Evolutionary conservation across 2,113 vertebrate species (phyloP).

Genomic region (Orycteropus afer): DNA sequence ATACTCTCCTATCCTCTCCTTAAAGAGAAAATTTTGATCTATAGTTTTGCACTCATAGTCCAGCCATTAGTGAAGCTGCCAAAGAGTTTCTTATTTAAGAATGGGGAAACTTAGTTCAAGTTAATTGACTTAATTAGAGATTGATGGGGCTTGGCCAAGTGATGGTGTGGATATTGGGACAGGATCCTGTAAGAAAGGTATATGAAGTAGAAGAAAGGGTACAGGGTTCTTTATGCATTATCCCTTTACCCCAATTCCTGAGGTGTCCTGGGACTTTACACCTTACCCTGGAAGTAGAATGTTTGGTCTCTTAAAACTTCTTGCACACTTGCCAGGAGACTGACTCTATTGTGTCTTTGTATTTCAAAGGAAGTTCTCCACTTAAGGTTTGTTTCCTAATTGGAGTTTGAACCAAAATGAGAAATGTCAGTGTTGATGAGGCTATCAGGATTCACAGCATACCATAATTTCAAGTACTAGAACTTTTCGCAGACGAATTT

Average conservation of each 20-base stretch:
- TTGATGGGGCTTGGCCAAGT: neutral
- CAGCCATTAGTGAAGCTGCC: neutral
- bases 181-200: neutral
- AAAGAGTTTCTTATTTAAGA: slow-evolving; percentile 5
- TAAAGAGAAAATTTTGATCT: slow-evolving; percentile 9
- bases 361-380: neutral
- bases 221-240: neutral
- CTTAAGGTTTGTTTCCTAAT: neutral
- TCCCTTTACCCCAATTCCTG: neutral
- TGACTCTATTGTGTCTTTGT: neutral
- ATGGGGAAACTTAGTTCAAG: neutral
- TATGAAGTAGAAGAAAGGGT: neutral
- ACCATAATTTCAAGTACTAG: neutral
- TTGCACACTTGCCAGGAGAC: too few species aligned
- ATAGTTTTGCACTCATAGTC: neutral
- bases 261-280: neutral
- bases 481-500: neutral
- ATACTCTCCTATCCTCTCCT: neutral
- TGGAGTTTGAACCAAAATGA: neutral
- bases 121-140: neutral
- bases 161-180: neutral
- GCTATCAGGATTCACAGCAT: neutral
- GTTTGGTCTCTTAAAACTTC: neutral
- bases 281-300: neutral
- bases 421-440: neutral